These are phyloP conservation scores for Hippolais icterina DNA, from an alignment of 2,113 vertebrate genomes.

Conservation along the genomic window DNA sequence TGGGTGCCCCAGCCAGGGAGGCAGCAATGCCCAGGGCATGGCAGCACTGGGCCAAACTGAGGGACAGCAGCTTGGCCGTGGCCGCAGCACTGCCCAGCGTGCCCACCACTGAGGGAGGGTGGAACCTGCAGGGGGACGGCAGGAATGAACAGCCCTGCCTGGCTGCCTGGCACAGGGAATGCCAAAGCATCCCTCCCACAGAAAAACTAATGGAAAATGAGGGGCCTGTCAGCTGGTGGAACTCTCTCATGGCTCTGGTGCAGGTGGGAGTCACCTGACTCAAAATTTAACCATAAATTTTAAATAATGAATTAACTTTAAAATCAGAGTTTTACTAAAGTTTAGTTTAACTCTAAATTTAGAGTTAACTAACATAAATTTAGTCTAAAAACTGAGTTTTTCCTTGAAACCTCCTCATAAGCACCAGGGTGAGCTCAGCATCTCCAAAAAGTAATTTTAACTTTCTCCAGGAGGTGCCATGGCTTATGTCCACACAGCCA, in stretches of 20 bases:
- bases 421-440: neutral
- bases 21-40: constrained; percentile 86
- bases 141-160: neutral
- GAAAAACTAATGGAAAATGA: neutral
- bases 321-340: neutral
- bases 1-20: constrained; percentile 85
- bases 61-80: constrained; percentile 78
- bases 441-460: neutral
- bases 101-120: constrained; percentile 87
- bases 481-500: neutral
- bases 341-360: neutral
- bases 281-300: neutral
- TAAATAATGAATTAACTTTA: too few relatives aligned
- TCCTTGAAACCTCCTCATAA: neutral
- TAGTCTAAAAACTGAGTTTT: rapidly evolving
- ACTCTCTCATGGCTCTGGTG: neutral
- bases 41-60: constrained; percentile 71
- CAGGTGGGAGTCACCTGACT: neutral
- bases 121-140: constrained; percentile 74
- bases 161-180: neutral
- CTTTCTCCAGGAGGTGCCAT: neutral
- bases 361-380: neutral
- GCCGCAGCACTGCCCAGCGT: constrained; percentile 87
- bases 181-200: rapidly evolving
- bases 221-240: rapidly evolving